Conservation (phyloP, 2,113 vertebrate species). For the Bucco capensis region DNA sequence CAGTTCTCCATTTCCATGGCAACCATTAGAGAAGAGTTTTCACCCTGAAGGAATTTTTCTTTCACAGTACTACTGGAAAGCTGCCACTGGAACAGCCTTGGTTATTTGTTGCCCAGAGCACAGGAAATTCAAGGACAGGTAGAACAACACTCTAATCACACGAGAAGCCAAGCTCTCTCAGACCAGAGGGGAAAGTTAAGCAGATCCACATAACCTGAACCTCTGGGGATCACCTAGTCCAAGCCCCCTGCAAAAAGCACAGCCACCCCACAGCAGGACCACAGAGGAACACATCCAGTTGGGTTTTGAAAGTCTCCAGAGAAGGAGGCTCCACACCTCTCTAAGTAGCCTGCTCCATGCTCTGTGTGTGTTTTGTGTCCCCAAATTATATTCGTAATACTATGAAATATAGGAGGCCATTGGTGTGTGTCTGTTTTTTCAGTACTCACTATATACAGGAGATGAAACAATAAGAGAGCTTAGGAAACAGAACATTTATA, state of each 20-base stretch:
- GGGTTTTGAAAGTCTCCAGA: no score
- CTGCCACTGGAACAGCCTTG: background rate
- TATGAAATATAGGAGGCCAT: background rate
- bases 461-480: background rate
- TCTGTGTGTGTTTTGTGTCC: background rate
- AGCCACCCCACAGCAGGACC: no score
- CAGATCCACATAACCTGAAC: background rate
- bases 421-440: no score
- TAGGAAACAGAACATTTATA: background rate
- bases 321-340: no score
- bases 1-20: slow-evolving; percentile 17
- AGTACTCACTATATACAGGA: background rate
- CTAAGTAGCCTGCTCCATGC: no score
- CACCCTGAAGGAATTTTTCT: background rate
- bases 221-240: no score
- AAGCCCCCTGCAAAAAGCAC: no score
- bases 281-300: no score
- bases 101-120: background rate
- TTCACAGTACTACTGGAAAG: background rate
- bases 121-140: background rate
- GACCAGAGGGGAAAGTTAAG: background rate
- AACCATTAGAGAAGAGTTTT: slow-evolving; percentile 23
- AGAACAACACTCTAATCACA: background rate
- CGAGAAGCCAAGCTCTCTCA: background rate
- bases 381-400: background rate